Base-by-base conservation (phyloP, 2,888 invertebrate genomes). In the Lochmaea capreae region DNA sequence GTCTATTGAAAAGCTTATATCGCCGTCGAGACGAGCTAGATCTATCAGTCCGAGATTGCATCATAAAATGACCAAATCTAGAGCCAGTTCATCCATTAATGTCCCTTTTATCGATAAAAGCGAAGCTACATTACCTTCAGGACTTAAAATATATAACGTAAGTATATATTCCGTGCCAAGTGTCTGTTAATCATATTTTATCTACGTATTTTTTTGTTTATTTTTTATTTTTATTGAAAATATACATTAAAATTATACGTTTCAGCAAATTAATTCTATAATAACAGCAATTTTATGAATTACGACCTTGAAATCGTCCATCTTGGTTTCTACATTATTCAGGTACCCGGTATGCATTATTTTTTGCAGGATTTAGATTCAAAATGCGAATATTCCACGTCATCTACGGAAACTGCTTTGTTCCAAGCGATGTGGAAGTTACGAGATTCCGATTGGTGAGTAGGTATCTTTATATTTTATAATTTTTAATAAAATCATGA, bases 381-480 rank as follows among this genome's bases (percentile, higher is more conserved):
- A n/a, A 63, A 63, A 43, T 43, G 54, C 18, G 65, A 52, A 65
- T 71, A 73, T 3, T 78, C 77, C 10, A 71, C 68, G 4, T 74
- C 74, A 61, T 76, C 77, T 5, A 46, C 79, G 14, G 82, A 81
- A 69, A 74, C 67, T 39, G 77, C 78, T 26, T 65, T 81, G 12
- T 67, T 65, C 9, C 82, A 81, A 70, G 79, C 83, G 4, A 68
- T 86, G 22, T 70, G 18, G 49, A 84, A 82, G 77, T 78, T 86
- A 11, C 81, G 80, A 68, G 78, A 84, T 72, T 58, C 59, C 5
- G 84, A 86, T 71, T 86, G 85, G 85, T 85, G 81, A 81, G 68
- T 65, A 67, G 22, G 54, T 33, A 33, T 54, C 59, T 61, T 42
- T 65, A 22, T 46, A 22, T 46, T 16, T 46, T 10, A 22, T 18